These are phyloP conservation scores for Corythaeola cristata DNA, from an alignment of 2,113 vertebrate genomes.

Conservation along the genomic window DNA sequence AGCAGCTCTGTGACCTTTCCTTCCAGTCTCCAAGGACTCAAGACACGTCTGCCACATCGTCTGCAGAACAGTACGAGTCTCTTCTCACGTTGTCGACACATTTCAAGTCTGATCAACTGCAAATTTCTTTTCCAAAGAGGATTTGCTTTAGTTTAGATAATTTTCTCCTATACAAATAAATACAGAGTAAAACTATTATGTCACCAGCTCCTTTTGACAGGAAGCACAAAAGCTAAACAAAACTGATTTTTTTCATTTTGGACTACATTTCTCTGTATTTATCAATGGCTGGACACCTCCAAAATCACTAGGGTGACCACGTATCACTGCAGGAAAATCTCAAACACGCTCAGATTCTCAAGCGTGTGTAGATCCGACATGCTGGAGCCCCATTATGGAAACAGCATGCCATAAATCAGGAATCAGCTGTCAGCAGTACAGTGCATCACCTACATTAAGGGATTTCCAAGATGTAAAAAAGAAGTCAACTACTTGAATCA, in stretches of 20 bases:
- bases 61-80: constrained; percentile 45
- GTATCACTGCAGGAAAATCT: background rate
- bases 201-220: constrained; percentile 40
- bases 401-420: constrained; percentile 24
- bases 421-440: constrained; percentile 11
- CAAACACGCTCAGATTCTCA: background rate
- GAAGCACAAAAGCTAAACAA: constrained; percentile 35
- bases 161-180: constrained; percentile 52
- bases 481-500: background rate
- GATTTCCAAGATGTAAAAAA: constrained; percentile 37
- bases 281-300: background rate
- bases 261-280: background rate
- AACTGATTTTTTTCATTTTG: background rate
- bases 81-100: constrained; percentile 58
- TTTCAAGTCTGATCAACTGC: constrained; percentile 33
- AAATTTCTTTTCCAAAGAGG: constrained; percentile 35
- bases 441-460: constrained; percentile 41
- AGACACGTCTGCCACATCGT: constrained; percentile 53
- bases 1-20: constrained; percentile 60
- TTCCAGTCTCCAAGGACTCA: constrained; percentile 38
- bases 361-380: background rate
- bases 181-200: background rate
- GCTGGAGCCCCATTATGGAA: background rate
- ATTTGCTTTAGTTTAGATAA: constrained; percentile 48
- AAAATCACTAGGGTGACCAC: background rate